Evolutionary conservation across 2,888 invertebrate genomes (phyloP), one percentile per base, ranked within the genome.

Genomic region (Rhyacophila evoluta): DNA sequence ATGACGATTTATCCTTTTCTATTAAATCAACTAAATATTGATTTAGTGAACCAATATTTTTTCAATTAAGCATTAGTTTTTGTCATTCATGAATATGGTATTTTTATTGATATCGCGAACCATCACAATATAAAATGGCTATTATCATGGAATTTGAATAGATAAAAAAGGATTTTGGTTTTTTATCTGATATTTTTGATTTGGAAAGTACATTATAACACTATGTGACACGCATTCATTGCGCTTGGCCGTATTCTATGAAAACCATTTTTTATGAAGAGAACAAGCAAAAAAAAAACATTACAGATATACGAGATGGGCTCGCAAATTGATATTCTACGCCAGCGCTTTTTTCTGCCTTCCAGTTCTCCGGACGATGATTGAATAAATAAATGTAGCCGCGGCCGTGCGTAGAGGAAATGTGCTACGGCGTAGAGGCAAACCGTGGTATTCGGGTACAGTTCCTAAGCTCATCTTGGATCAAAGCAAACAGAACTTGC

Each of bases 291-390:
- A 37, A 41, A 55, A 38, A 73, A 37, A 41, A 55, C 41, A 41
- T 74, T 25, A 33, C n/a, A 68, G 69, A 75, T 37, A 75, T 75
- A 29, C 19, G 55, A 55, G 55, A 55, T 55, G 12, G 73, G 71
- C 72, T 28, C 73, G 39, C 70, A 76, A 76, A 79, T 79, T 79
- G 77, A 69, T 79, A 79, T 79, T 79, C 79, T 55, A 74, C 69
- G 74, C 37, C 33, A 41, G 72, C 15, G 39, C 15, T 39, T 72
- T 55, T 72, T 67, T 74, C 74, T 68, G 41, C 75, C 72, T 33
- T 28, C 12, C 71, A 37, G 70, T 27, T 36, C 55, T 75, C 71
- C 72, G 78, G 72, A 79, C 79, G 74, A 71, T 77, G 79, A 74
- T 79, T 79, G 79, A 77, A 79, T 79, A 79, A 77, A 72, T 72